Conservation (phyloP, 2,888 invertebrate species). For the Cepaea hortensis region DNA sequence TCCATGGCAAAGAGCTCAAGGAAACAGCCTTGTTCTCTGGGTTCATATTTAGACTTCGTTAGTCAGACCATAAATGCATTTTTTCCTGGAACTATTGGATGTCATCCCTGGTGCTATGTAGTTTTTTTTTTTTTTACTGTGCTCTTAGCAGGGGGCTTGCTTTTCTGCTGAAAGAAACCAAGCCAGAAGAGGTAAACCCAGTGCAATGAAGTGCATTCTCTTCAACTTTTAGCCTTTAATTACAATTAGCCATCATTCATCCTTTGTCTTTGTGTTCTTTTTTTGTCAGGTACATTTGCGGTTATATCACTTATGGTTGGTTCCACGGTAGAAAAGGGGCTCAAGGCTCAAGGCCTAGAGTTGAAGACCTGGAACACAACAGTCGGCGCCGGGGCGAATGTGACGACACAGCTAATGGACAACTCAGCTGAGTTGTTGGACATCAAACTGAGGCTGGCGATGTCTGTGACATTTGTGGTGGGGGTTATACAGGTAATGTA, state of each 20-base stretch:
- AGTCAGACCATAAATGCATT: too few relatives aligned
- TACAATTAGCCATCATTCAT: not conserved
- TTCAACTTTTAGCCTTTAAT: too few relatives aligned
- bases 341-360: constrained; percentile 43
- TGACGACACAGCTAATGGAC: constrained; percentile 11
- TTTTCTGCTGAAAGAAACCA: too few relatives aligned
- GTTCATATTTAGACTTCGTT: too few relatives aligned
- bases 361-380: constrained; percentile 35
- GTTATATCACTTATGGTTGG: constrained; percentile 93
- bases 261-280: not conserved
- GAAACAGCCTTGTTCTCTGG: too few relatives aligned
- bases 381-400: not conserved
- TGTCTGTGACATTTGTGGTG: constrained; percentile 86
- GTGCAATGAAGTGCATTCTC: too few relatives aligned
- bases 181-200: too few relatives aligned
- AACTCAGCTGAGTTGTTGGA: constrained; percentile 47
- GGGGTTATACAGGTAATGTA: constrained; percentile 71
- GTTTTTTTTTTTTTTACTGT: too few relatives aligned
- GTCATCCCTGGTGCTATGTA: too few relatives aligned
- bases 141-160: too few relatives aligned
- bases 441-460: constrained; percentile 80
- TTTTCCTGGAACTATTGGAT: too few relatives aligned
- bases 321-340: constrained; percentile 81
- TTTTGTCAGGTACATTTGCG: constrained; percentile 80
- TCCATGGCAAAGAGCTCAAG: too few relatives aligned